These are phyloP conservation scores for Pyrocoelia pectoralis DNA, from an alignment of 2,888 invertebrate genomes.

Conservation along the genomic window DNA sequence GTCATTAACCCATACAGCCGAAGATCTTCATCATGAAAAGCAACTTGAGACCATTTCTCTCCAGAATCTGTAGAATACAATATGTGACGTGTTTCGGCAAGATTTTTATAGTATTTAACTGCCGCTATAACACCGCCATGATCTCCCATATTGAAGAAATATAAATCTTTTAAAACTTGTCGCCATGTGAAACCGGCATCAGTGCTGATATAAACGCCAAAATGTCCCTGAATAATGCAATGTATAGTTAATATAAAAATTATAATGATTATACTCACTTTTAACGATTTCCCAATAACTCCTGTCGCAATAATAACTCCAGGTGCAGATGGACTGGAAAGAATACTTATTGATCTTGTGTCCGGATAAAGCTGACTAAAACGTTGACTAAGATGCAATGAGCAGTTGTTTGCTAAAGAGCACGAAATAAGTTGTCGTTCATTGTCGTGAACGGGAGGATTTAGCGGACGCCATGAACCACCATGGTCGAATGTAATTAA, in stretches of 20 bases:
- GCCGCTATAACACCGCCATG: slow-evolving; percentile 90
- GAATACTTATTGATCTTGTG: slow-evolving; percentile 80
- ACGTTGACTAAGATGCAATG: slow-evolving; percentile 86
- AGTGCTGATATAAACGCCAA: slow-evolving; percentile 80
- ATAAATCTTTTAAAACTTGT: slow-evolving; percentile 75
- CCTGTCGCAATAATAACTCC: slow-evolving; percentile 90
- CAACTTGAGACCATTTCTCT: slow-evolving; percentile 76
- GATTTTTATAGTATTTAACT: slow-evolving; percentile 79
- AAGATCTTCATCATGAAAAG: slow-evolving; percentile 75
- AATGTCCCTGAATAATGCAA: slow-evolving; percentile 68
- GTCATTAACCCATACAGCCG: slow-evolving; percentile 91
- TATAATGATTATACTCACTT: slow-evolving; percentile 55
- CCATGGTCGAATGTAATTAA: slow-evolving; percentile 90
- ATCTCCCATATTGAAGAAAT: slow-evolving; percentile 89
- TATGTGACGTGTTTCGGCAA: slow-evolving; percentile 80
- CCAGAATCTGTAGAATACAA: slow-evolving; percentile 89
- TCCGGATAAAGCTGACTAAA: slow-evolving; percentile 85
- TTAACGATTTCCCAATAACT: slow-evolving; percentile 77
- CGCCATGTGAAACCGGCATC: slow-evolving; percentile 88
- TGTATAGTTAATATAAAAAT: too few species aligned
- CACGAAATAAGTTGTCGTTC: slow-evolving; percentile 75
- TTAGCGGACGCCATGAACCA: slow-evolving; percentile 79
- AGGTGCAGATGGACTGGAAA: slow-evolving; percentile 87
- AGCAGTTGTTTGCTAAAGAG: slow-evolving; percentile 72
- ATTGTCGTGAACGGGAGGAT: slow-evolving; percentile 74